Conservation (phyloP, 2,113 vertebrate genomes). For the Callithrix jacchus region DNA sequence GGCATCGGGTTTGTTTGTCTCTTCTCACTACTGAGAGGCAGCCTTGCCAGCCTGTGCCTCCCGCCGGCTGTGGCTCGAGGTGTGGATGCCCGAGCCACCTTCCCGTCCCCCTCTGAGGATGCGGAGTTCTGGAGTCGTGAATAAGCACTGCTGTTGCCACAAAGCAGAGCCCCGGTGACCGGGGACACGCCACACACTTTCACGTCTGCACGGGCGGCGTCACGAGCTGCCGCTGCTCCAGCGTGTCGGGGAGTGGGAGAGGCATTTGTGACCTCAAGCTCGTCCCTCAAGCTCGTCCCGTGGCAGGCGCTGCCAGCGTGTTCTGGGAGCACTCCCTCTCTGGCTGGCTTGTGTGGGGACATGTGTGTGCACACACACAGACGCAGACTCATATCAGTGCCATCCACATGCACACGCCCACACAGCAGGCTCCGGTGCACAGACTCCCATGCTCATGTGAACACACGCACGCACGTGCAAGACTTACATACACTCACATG, state of each 20-base stretch:
- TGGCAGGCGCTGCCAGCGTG: background rate
- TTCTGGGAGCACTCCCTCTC: background rate
- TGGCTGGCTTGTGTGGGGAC: too few relatives aligned
- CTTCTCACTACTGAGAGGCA: background rate
- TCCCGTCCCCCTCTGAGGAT: background rate
- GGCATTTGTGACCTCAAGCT: rapidly evolving
- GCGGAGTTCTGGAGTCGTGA: background rate
- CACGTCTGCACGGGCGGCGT: rapidly evolving
- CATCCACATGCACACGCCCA: background rate
- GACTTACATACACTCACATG: background rate
- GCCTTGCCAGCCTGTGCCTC: background rate
- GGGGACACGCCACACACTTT: rapidly evolving
- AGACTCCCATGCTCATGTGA: background rate
- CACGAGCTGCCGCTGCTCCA: background rate
- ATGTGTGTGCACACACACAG: background rate
- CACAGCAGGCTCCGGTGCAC: too few relatives aligned
- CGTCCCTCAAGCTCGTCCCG: rapidly evolving
- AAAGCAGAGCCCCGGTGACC: background rate
- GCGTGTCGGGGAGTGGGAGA: rapidly evolving
- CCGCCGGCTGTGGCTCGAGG: background rate
- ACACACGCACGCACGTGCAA: background rate
- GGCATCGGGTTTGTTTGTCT: background rate
- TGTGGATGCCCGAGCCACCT: background rate
- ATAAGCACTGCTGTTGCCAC: background rate
- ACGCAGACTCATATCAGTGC: background rate